phyloP scores from a whole-genome alignment of 2,888 invertebrate species.

The Thumatha senex region DNA sequence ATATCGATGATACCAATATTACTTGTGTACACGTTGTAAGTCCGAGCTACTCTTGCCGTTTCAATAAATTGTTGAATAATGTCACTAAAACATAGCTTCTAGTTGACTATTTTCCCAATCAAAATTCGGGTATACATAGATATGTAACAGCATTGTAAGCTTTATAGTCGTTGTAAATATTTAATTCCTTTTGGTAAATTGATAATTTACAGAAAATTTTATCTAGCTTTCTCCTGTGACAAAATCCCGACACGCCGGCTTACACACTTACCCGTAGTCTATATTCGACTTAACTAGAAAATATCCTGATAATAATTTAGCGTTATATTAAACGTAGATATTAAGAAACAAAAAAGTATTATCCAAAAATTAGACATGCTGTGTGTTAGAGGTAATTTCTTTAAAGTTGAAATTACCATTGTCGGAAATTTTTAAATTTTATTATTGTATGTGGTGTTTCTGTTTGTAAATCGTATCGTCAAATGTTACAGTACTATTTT shows the following conservation, averaged over 20 bases:
- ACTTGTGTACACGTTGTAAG: conserved; percentile 48
- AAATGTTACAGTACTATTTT: conserved; percentile 43
- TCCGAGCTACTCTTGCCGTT: conserved; percentile 65
- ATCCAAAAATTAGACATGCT: conserved; percentile 78
- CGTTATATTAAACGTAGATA: conserved; percentile 65
- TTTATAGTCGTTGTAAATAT: conserved; percentile 76
- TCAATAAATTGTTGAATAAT: conserved; percentile 65
- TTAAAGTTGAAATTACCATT: conserved; percentile 57
- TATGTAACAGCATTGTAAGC: conserved; percentile 61
- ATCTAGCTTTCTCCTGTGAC: conserved; percentile 54
- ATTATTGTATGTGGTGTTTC: conserved; percentile 39
- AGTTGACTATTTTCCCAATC: conserved; percentile 65
- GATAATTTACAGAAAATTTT: conserved; percentile 48
- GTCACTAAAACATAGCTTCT: conserved; percentile 74
- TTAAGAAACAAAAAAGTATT: conserved; percentile 78
- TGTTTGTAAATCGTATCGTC: conserved; percentile 45
- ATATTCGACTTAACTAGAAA: conserved; percentile 67
- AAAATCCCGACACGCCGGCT: conserved; percentile 57
- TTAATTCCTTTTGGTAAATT: conserved; percentile 53
- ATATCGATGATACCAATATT: conserved; percentile 55
- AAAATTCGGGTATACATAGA: conserved; percentile 50
- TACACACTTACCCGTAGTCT: conserved; percentile 61
- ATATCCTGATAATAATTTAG: conserved; percentile 78
- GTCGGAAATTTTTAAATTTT: conserved; percentile 44
- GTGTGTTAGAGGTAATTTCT: conserved; percentile 72